Conservation (phyloP, 2,888 invertebrate species). For the Eupithecia subfuscata region DNA sequence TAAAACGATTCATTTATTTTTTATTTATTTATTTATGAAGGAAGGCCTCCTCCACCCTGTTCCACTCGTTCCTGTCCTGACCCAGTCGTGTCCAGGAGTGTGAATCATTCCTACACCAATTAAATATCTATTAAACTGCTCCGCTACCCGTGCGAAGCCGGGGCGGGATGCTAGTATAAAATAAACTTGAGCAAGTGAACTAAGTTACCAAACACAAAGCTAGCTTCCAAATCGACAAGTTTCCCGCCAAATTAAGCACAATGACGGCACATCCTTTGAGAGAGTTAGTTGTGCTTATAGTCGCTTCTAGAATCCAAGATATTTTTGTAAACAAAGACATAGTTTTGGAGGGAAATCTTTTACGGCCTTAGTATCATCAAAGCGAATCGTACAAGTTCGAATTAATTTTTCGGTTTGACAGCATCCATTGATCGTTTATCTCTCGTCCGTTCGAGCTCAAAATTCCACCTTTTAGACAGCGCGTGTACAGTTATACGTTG, state of each 20-base stretch:
- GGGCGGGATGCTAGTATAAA: neutral
- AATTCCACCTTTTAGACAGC: too few species aligned
- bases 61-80: too few species aligned
- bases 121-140: too few species aligned
- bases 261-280: conserved; percentile 32
- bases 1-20: too few species aligned
- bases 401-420: neutral
- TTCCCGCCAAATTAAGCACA: conserved; percentile 30
- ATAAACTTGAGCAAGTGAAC: neutral
- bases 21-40: too few species aligned
- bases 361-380: neutral
- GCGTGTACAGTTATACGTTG: too few species aligned
- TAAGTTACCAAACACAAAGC: conserved; percentile 1
- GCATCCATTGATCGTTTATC: neutral
- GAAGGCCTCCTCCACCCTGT: too few species aligned
- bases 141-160: neutral
- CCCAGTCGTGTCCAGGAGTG: too few species aligned
- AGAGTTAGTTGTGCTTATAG: neutral
- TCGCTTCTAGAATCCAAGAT: neutral
- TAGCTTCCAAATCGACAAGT: conserved; percentile 13
- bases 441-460: too few species aligned
- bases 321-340: neutral
- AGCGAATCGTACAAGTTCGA: neutral
- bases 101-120: too few species aligned
- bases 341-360: too few species aligned